Evolutionary conservation across 2,113 vertebrate genomes (phyloP).

Genomic region (Gymnorhina tibicen): DNA sequence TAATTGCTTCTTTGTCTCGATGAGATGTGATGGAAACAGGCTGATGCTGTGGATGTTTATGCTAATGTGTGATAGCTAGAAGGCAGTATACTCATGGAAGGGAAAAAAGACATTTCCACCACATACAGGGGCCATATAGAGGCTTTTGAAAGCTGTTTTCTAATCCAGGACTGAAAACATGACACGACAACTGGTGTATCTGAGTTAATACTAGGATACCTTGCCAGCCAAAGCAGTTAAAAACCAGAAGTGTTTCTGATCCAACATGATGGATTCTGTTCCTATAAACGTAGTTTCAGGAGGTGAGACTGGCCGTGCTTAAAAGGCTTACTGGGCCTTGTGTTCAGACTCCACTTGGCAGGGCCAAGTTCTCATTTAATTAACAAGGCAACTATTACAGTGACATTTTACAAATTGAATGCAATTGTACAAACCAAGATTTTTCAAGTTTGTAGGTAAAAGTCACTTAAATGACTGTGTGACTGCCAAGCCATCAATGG

Average conservation of each 20-base stretch:
- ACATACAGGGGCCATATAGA: neutral
- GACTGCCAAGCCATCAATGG: neutral
- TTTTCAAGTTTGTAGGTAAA: neutral
- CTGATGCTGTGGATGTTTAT: neutral
- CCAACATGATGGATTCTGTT: neutral
- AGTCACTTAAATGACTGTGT: neutral
- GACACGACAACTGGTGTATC: neutral
- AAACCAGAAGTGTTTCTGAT: neutral
- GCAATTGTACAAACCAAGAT: neutral
- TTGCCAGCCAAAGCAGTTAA: neutral
- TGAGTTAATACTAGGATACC: too few relatives aligned
- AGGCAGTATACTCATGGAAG: neutral
- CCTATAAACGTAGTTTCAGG: neutral
- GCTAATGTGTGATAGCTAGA: neutral
- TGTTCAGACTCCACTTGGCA: neutral
- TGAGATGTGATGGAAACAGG: neutral
- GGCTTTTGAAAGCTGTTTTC: neutral
- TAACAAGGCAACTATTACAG: neutral
- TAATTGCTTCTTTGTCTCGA: neutral
- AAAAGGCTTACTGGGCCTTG: neutral
- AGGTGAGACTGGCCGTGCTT: neutral
- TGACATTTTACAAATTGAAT: neutral
- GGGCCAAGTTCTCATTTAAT: neutral
- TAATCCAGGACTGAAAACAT: neutral
- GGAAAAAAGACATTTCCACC: neutral